Evolutionary conservation across 2,113 vertebrate genomes (phyloP), one percentile per base, ranked within the genome.

Genomic region (Condylura cristata): DNA sequence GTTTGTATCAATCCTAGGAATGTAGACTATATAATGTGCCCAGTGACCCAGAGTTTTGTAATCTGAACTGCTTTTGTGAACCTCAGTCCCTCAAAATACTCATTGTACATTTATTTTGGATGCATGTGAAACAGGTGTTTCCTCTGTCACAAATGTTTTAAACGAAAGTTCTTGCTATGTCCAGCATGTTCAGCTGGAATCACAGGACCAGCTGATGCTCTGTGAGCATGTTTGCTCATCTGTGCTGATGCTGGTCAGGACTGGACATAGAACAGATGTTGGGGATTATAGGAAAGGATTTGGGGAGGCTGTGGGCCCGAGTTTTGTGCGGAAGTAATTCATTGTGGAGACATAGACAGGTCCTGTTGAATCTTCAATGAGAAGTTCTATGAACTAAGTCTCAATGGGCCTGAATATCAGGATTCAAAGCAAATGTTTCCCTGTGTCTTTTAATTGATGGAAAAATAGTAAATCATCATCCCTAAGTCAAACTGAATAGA

Each of bases 81-180:
- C 97, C 97, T 87, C 0, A 0, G 0, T 2, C 92, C 94, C 85
- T 95, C 92, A 13, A 86, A 95, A 95, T 95, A 34, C 88, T 97
- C 30, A 1, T 0, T 28, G 58, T 75, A 66, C 85, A 89, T 97
- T 97, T 98, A 89, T 97, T 97, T 97, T 96, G 96, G 96, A 96
- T 92, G 71, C 82, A 70, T 94, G 95, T 95, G 96, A 84, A 98
- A 95, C 98, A 98, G 98, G 98, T 98, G 98, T 96, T 98, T 98
- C 97, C 98, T 98, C 70, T 48, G 2, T 96, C 53, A 8, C 34
- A 2, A 97, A 94, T 20, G 80, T 89, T 95, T 96, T 96, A 85
- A 95, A 89, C 82, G 66, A 90, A 97, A 96, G 68, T 92, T 26
- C 26, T 8, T n/a, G 93, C 95, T 68, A 0, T 0, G 75, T 97